Evolutionary conservation across 2,888 invertebrate genomes (phyloP).

Genomic region (Caenorhabditis wallacei): DNA sequence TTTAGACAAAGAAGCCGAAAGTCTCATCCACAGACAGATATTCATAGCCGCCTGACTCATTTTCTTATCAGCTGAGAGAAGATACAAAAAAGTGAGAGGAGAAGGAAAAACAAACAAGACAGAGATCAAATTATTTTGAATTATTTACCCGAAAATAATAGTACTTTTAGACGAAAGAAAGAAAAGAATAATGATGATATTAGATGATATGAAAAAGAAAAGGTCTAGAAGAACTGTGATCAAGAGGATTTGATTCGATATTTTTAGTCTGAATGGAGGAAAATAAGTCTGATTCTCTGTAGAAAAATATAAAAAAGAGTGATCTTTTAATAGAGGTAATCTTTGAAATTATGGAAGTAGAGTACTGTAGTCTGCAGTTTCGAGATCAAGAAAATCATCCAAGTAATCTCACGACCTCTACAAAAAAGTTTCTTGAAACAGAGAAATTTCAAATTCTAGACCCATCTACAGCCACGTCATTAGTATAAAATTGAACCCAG

Average conservation of each 20-base stretch:
- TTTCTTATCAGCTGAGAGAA: conserved; percentile 14
- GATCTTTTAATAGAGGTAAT: too few relatives aligned
- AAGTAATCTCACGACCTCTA: too few relatives aligned
- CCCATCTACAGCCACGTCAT: background rate
- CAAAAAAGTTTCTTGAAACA: too few relatives aligned
- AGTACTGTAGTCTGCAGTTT: too few relatives aligned
- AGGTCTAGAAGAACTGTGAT: background rate
- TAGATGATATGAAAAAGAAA: background rate
- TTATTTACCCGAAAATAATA: background rate
- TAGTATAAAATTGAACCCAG: conserved; percentile 31
- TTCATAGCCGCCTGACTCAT: conserved; percentile 26
- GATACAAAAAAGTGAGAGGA: conserved; percentile 4
- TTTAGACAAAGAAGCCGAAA: background rate
- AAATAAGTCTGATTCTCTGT: too few relatives aligned
- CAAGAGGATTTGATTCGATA: too few relatives aligned
- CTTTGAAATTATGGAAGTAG: too few relatives aligned
- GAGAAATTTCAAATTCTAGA: background rate
- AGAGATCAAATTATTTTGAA: conserved; percentile 8
- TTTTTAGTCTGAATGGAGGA: too few relatives aligned
- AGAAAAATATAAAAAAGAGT: too few relatives aligned
- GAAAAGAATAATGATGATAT: background rate
- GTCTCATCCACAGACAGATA: too few relatives aligned
- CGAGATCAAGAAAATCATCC: too few relatives aligned
- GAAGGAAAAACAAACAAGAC: conserved; percentile 18
- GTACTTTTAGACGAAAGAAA: background rate